phyloP scores from a whole-genome alignment of 2,797 vertebrate genomes.

The Cossypha niveicapilla region DNA sequence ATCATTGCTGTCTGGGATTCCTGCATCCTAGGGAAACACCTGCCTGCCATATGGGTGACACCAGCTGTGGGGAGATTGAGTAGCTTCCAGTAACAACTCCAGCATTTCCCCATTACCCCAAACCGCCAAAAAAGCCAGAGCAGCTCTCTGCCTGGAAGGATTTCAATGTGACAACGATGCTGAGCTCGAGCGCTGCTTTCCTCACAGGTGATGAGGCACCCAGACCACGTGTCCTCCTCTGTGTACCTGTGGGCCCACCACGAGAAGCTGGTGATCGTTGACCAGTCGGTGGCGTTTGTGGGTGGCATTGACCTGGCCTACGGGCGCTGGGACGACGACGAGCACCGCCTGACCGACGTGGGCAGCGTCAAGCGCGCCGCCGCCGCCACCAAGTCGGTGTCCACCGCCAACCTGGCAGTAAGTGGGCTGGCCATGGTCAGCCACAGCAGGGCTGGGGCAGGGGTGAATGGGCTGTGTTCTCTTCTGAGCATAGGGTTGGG shows the following conservation, averaged over 20 bases:
- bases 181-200: not conserved
- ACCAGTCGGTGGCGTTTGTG: conserved; percentile 93
- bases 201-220: conserved; percentile 91
- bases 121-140: not conserved
- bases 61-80: rapidly evolving
- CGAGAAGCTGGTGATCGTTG: conserved; percentile 91
- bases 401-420: conserved; percentile 45
- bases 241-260: conserved; percentile 98
- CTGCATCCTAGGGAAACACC: not conserved
- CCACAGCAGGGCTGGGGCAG: rapidly evolving
- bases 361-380: conserved; percentile 88
- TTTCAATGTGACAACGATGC: rapidly evolving
- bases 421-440: not conserved
- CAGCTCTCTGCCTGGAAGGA: not conserved
- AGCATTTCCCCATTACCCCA: not conserved
- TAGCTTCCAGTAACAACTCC: not conserved
- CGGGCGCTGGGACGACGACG: conserved; percentile 91
- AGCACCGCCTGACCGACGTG: conserved; percentile 90
- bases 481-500: not conserved
- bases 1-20: not conserved
- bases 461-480: not conserved
- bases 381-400: conserved; percentile 56
- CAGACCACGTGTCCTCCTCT: conserved; percentile 90
- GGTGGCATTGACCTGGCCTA: conserved; percentile 95
- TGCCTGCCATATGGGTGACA: not conserved